A percentile compares a stretch with the other conserved stretches of the same genome.
These are phyloP conservation scores for Cromileptes altivelis DNA, from an alignment of 2,113 vertebrate genomes.

Conservation along the genomic window DNA sequence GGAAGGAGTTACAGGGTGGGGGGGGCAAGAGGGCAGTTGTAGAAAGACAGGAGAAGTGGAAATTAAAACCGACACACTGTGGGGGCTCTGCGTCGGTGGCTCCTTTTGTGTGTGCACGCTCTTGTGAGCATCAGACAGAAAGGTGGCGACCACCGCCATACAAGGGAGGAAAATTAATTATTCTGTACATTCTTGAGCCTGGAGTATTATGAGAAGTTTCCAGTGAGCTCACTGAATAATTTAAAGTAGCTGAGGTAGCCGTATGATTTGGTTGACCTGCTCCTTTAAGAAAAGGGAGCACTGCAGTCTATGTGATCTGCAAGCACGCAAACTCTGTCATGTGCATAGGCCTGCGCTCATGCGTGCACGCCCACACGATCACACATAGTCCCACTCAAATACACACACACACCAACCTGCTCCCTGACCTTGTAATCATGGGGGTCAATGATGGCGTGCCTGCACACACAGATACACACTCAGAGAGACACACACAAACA, in stretches of 20 bases:
- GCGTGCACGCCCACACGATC: conserved; percentile 27
- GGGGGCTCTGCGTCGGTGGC: conserved; percentile 45
- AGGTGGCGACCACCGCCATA: conserved; percentile 2
- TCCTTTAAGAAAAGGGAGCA: conserved; percentile 55
- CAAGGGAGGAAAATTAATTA: conserved; percentile 22
- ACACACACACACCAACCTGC: conserved; percentile 54
- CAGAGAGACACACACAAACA: conserved; percentile 33
- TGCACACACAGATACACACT: conserved; percentile 59
- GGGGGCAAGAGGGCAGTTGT: conserved; percentile 54
- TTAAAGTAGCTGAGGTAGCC: conserved; percentile 37
- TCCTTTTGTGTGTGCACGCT: conserved; percentile 36
- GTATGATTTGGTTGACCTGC: conserved; percentile 55
- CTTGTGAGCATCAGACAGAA: conserved; percentile 25
- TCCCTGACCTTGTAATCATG: conserved; percentile 78
- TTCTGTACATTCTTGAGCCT: conserved; percentile 35
- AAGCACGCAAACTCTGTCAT: conserved; percentile 50
- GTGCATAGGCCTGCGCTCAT: conserved; percentile 10
- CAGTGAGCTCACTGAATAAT: conserved; percentile 50
- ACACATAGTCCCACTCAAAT: conserved; percentile 20
- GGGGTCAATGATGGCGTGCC: conserved; percentile 78
- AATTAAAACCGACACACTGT: conserved; percentile 70
- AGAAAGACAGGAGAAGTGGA: conserved; percentile 70
- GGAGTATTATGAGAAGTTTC: conserved; percentile 57
- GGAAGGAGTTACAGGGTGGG: conserved; percentile 54
- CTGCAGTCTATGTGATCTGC: conserved; percentile 64